Evolutionary conservation across 2,113 vertebrate species (phyloP), one percentile per base, ranked within the genome.

Genomic region (Tragelaphus strepsiceros): DNA sequence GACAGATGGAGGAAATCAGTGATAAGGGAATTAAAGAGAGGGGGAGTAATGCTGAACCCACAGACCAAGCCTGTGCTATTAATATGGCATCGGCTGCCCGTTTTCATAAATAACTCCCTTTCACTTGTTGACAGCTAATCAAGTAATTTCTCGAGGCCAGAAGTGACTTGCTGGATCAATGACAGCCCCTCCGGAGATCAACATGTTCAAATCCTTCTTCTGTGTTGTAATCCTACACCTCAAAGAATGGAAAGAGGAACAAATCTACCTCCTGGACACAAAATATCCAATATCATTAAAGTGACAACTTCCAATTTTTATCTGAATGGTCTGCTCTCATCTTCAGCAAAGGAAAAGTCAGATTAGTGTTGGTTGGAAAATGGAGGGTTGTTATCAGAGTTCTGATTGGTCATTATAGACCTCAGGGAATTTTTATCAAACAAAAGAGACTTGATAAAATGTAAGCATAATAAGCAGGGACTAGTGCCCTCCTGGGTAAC

Each of bases 131-230:
- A 71, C 74, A 95, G 80, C 56, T 92, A 85, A 83, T 86, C 64
- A 86, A 96, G 58, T 88, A 54, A 82, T 94, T 96, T 56, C 88
- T 87, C 22, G 30, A 93, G 96, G 61, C 85, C 59, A 80, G 51
- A 81, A 88, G 39, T 78, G 53, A 90, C 56, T 88, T 53, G 19
- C 39, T 51, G 49, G 51, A 64, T 71, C 91, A 93, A 80, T 59
- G 56, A 74, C 15, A 78, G 39, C 16, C 64, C 54, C 28, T 51
- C 35, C 6, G 2, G 7, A 81, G 32, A 82, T 46, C 32, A 88
- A 91, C 93, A 80, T 24, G n/a, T 86, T 78, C 87, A 71, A 64
- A 61, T 81, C n/a, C 59, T 89, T 90, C 59, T 22, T 62, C 61
- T 90, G 26, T 43, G 21, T 71, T 43, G 12, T 77, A 77, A 81